A percentile compares a stretch with the other conserved stretches of the same genome.
Evolutionary conservation across 2,888 invertebrate genomes (phyloP).

Genomic region (Odontocerum albicorne): DNA sequence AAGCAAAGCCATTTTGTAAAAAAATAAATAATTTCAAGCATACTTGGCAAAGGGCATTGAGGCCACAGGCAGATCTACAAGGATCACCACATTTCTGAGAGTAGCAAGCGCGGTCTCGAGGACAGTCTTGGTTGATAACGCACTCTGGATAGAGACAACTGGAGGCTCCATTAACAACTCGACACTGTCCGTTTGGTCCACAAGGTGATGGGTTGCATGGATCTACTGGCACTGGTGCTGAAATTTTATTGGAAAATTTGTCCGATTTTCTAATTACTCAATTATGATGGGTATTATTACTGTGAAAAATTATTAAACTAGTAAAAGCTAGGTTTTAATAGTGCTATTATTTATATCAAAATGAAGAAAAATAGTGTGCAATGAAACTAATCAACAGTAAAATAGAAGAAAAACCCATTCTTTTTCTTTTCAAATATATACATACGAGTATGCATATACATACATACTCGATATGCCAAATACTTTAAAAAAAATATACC

Average conservation of each 20-base stretch:
- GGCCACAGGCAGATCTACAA: constrained; percentile 78
- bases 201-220: constrained; percentile 74
- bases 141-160: constrained; percentile 82
- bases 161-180: constrained; percentile 57
- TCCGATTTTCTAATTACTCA: neutral
- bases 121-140: constrained; percentile 83
- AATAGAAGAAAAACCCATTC: too few relatives aligned
- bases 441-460: neutral
- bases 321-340: too few relatives aligned
- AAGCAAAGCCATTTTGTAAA: constrained; percentile 3
- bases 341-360: too few relatives aligned
- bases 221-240: constrained; percentile 45
- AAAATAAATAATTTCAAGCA: constrained; percentile 1
- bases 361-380: too few relatives aligned
- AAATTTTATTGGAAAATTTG: too few relatives aligned
- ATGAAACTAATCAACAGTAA: too few relatives aligned
- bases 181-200: constrained; percentile 69
- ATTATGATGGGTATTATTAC: neutral
- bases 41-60: constrained; percentile 82
- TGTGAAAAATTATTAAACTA: constrained; percentile 4
- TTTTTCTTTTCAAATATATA: neutral
- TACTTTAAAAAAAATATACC: constrained; percentile 19
- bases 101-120: constrained; percentile 78
- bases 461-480: constrained; percentile 21
- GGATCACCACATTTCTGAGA: constrained; percentile 84